phyloP scores from a whole-genome alignment of 2,113 vertebrate genomes.

The Hydrolagus affinis region DNA sequence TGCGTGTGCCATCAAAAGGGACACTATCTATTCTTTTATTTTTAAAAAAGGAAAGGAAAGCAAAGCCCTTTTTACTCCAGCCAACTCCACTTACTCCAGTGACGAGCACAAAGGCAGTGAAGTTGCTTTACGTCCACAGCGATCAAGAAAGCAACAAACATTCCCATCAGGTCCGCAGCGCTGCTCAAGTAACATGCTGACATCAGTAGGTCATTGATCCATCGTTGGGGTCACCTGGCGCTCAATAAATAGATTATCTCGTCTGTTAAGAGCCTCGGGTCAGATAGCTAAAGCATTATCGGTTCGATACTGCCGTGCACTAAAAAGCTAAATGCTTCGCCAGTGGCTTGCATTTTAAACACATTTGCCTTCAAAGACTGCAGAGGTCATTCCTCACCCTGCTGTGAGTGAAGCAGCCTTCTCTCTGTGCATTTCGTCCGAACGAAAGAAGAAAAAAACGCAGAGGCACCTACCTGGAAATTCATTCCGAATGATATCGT shows the following conservation, averaged over 20 bases:
- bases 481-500: no score
- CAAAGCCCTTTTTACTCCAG: neutral
- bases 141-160: neutral
- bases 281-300: neutral
- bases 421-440: slow-evolving; percentile 16
- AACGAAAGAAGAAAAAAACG: neutral
- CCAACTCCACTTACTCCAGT: neutral
- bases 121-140: neutral
- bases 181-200: neutral
- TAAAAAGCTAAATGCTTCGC: slow-evolving; percentile 6
- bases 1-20: neutral
- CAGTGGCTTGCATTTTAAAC: slow-evolving; percentile 1
- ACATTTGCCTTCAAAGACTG: neutral
- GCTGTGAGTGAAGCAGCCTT: neutral
- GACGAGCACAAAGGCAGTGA: neutral
- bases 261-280: slow-evolving; percentile 26
- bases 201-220: neutral
- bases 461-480: neutral
- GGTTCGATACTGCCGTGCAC: neutral
- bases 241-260: slow-evolving; percentile 23
- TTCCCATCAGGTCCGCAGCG: neutral
- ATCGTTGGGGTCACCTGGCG: slow-evolving; percentile 1
- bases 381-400: neutral
- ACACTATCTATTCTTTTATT: neutral
- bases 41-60: no score